A percentile compares a stretch with the other conserved stretches of the same genome.
These are phyloP conservation scores for Gallinago nigripennis DNA, from an alignment of 2,797 vertebrate species.

Conservation along the genomic window DNA sequence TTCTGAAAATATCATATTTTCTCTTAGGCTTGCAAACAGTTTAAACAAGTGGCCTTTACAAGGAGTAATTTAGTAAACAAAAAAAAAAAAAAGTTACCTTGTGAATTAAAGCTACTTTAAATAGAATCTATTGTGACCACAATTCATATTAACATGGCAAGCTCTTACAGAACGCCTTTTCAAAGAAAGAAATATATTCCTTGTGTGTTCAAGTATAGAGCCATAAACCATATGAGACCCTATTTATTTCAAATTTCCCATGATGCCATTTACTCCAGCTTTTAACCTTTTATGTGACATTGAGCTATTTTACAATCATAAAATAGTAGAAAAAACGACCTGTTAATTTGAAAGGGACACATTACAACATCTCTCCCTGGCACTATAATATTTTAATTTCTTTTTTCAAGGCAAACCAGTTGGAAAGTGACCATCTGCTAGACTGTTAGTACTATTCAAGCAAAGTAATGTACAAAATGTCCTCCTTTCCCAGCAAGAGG, in stretches of 20 bases:
- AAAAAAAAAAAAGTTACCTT: conserved; percentile 21
- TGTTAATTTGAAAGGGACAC: conserved; percentile 80
- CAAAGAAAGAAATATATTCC: conserved; percentile 58
- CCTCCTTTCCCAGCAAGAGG: conserved; percentile 75
- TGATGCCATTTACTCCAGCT: conserved; percentile 78
- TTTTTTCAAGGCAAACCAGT: conserved; percentile 86
- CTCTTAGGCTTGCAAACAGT: not conserved
- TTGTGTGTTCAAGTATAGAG: conserved; percentile 58
- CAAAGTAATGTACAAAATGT: conserved; percentile 85
- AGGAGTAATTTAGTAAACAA: conserved; percentile 33
- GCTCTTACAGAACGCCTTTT: conserved; percentile 37
- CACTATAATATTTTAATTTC: conserved; percentile 86
- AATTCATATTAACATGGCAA: not conserved
- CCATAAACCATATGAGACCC: conserved; percentile 72
- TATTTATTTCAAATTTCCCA: conserved; percentile 80
- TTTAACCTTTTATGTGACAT: conserved; percentile 85
- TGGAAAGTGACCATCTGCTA: conserved; percentile 91
- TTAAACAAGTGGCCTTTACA: conserved; percentile 24
- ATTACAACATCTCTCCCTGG: conserved; percentile 82
- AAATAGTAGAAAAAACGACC: conserved; percentile 74
- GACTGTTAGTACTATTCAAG: conserved; percentile 78
- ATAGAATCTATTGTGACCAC: conserved; percentile 15
- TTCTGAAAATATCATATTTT: not conserved
- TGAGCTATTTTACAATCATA: conserved; percentile 76
- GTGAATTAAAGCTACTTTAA: conserved; percentile 37